phyloP scores from a whole-genome alignment of 2,797 vertebrate species.

The Aphelocoma californica region DNA sequence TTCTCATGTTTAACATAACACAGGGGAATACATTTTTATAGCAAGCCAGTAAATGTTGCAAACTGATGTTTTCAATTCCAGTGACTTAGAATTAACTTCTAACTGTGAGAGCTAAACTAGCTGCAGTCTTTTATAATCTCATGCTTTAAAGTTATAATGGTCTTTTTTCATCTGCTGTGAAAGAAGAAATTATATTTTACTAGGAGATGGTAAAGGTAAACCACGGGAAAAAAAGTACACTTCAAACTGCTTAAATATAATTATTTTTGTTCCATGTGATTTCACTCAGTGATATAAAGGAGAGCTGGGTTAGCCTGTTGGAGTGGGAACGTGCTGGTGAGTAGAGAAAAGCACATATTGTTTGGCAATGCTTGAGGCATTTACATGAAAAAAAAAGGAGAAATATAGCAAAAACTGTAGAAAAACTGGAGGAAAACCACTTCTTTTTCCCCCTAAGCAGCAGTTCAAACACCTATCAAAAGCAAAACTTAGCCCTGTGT shows the following conservation, averaged over 20 bases:
- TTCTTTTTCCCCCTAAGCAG: background rate
- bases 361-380: background rate
- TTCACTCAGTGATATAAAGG: constrained; percentile 48
- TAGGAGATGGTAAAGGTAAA: constrained; percentile 72
- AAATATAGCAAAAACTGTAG: background rate
- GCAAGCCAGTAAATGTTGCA: constrained; percentile 79
- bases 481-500: background rate
- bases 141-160: constrained; percentile 69
- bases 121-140: constrained; percentile 68
- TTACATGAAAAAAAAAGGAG: background rate
- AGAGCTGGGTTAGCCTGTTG: background rate
- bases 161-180: constrained; percentile 78
- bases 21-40: constrained; percentile 79
- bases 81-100: constrained; percentile 70
- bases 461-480: background rate
- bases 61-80: constrained; percentile 76
- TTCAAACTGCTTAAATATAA: constrained; percentile 53
- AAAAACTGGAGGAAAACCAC: background rate
- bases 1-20: constrained; percentile 72
- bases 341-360: background rate
- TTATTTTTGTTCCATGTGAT: constrained; percentile 65
- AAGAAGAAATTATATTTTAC: constrained; percentile 73
- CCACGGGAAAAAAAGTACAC: constrained; percentile 53
- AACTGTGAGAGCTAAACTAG: constrained; percentile 75
- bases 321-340: background rate